Evolutionary conservation across 2,888 invertebrate genomes (phyloP).

Genomic region (Leptopilina syphax): DNA sequence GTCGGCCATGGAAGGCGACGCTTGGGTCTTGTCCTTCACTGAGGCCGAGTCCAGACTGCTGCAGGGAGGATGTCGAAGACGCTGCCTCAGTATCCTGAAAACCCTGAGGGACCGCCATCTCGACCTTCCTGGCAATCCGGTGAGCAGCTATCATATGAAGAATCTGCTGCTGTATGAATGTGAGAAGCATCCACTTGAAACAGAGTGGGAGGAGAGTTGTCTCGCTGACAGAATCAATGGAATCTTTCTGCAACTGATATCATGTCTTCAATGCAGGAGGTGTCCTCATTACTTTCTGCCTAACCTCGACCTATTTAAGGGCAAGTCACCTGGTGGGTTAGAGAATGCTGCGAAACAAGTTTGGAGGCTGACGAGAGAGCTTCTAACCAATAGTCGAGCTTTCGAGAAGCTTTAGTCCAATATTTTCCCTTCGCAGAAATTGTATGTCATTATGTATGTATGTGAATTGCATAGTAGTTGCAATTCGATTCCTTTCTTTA

Average conservation of each 20-base stretch:
- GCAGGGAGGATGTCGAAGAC: constrained; percentile 90
- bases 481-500: too few relatives aligned
- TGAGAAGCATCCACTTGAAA: constrained; percentile 95
- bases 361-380: constrained; percentile 93
- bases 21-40: constrained; percentile 94
- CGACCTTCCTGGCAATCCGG: constrained; percentile 91
- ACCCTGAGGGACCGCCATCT: constrained; percentile 93
- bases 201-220: constrained; percentile 95
- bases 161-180: constrained; percentile 95
- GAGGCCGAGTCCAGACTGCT: constrained; percentile 94
- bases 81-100: constrained; percentile 92
- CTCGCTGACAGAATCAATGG: constrained; percentile 95
- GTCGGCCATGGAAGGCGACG: constrained; percentile 96
- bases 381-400: constrained; percentile 93
- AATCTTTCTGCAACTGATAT: constrained; percentile 93
- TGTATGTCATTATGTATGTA: background rate
- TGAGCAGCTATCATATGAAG: constrained; percentile 93
- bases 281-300: constrained; percentile 98
- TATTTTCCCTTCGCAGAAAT: background rate
- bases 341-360: constrained; percentile 96
- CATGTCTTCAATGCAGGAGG: constrained; percentile 92
- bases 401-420: constrained; percentile 89
- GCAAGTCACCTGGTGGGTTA: constrained; percentile 91
- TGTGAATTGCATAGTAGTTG: too few relatives aligned
- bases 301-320: constrained; percentile 94